These are phyloP conservation scores for Trinorchestia longiramus DNA, from an alignment of 1,140 invertebrate species.

Conservation along the genomic window DNA sequence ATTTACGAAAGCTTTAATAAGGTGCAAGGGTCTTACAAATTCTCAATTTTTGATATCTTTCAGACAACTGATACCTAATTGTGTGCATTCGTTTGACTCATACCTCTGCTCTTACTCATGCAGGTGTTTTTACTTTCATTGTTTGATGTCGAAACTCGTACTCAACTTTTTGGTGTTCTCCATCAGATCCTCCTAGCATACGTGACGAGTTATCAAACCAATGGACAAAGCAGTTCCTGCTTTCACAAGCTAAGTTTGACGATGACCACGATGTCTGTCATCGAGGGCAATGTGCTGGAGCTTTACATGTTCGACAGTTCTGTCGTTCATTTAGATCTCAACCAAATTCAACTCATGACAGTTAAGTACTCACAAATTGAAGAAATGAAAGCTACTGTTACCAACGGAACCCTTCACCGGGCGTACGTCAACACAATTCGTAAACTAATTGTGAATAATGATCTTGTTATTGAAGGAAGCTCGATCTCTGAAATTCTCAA, in stretches of 20 bases:
- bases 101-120: too few relatives aligned
- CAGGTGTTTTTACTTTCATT: too few relatives aligned
- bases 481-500: background rate
- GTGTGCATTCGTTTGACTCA: too few relatives aligned
- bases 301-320: background rate
- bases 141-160: background rate
- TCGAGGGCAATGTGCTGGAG: background rate
- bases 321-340: background rate
- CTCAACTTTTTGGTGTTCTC: background rate
- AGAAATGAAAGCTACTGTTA: background rate
- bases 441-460: background rate
- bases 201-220: background rate
- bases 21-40: too few relatives aligned
- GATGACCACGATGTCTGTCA: background rate
- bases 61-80: too few relatives aligned
- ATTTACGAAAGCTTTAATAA: too few relatives aligned
- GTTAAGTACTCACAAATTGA: background rate
- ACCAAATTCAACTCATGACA: background rate
- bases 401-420: background rate
- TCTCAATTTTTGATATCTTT: too few relatives aligned
- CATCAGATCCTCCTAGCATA: background rate
- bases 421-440: background rate
- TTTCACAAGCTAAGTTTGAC: background rate
- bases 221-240: background rate
- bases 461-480: background rate